phyloP scores from a whole-genome alignment of 2,888 invertebrate species.

The Drosophila quasianomalipes region DNA sequence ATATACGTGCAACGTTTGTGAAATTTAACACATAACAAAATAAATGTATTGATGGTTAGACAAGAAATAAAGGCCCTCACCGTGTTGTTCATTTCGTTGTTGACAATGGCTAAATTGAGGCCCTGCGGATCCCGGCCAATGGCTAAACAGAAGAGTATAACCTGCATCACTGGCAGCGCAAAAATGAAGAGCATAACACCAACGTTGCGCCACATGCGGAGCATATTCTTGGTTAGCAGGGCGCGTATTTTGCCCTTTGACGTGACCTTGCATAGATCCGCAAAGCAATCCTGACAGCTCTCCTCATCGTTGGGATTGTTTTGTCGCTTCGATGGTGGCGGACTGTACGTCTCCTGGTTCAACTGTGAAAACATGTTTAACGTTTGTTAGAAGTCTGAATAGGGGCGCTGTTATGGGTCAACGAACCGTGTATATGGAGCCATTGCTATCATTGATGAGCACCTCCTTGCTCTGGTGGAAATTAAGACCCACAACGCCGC shows the following conservation, averaged over 20 bases:
- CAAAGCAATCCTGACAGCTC: constrained; percentile 82
- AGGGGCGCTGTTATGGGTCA: background rate
- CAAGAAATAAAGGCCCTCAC: constrained; percentile 42
- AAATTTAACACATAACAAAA: background rate
- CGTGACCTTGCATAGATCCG: constrained; percentile 86
- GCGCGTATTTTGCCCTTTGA: constrained; percentile 94
- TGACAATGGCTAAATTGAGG: constrained; percentile 92
- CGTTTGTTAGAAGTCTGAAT: background rate
- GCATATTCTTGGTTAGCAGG: constrained; percentile 94
- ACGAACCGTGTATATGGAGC: constrained; percentile 86
- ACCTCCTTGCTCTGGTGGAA: constrained; percentile 97
- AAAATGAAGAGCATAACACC: constrained; percentile 97
- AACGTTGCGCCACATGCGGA: constrained; percentile 96
- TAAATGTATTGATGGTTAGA: background rate
- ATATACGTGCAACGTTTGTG: background rate
- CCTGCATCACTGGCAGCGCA: constrained; percentile 96
- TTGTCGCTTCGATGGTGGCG: constrained; percentile 79
- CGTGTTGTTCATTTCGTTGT: constrained; percentile 88
- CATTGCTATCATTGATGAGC: constrained; percentile 91
- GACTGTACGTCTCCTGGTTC: constrained; percentile 83
- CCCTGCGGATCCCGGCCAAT: constrained; percentile 95
- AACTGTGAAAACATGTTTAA: constrained; percentile 60
- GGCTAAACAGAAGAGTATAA: constrained; percentile 96
- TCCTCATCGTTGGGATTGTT: constrained; percentile 81
- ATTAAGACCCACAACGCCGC: constrained; percentile 94